These are phyloP conservation scores for Arizona elegans DNA, from an alignment of 2,113 vertebrate genomes.

Conservation along the genomic window DNA sequence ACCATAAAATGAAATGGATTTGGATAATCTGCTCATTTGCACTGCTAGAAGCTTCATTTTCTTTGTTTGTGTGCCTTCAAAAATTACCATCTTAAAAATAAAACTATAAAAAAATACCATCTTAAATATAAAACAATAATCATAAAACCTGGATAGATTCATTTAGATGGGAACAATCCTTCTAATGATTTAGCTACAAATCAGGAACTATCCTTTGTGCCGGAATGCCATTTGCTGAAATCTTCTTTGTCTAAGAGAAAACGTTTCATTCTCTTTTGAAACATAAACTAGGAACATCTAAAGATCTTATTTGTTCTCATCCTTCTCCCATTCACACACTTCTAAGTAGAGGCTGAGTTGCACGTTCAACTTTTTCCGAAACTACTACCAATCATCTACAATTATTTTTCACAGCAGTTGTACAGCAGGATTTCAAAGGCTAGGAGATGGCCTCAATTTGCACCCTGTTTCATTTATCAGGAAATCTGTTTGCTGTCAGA, in stretches of 20 bases:
- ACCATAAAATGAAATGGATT: neutral
- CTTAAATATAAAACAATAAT: neutral
- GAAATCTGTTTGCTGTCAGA: conserved; percentile 64
- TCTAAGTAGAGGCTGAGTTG: conserved; percentile 46
- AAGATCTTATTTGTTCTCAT: conserved; percentile 30
- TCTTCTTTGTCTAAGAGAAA: neutral
- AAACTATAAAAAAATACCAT: neutral
- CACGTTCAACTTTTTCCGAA: conserved; percentile 47
- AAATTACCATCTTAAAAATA: neutral
- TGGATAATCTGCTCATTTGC: neutral
- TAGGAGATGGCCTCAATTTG: conserved; percentile 63
- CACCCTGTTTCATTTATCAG: conserved; percentile 64
- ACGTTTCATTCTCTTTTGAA: conserved; percentile 5
- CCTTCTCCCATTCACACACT: conserved; percentile 28
- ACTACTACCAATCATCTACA: conserved; percentile 44
- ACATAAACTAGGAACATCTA: conserved; percentile 3
- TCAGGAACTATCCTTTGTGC: too few relatives aligned
- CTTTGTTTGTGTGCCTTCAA: neutral
- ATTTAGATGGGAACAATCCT: neutral
- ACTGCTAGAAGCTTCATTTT: neutral
- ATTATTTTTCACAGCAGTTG: conserved; percentile 66
- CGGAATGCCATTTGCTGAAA: neutral
- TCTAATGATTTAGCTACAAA: neutral
- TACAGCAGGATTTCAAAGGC: conserved; percentile 60
- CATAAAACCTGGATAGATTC: neutral